Evolutionary conservation across 2,797 vertebrate genomes (phyloP), one percentile per base, ranked within the genome.

Genomic region (Tolypeutes matacus): DNA sequence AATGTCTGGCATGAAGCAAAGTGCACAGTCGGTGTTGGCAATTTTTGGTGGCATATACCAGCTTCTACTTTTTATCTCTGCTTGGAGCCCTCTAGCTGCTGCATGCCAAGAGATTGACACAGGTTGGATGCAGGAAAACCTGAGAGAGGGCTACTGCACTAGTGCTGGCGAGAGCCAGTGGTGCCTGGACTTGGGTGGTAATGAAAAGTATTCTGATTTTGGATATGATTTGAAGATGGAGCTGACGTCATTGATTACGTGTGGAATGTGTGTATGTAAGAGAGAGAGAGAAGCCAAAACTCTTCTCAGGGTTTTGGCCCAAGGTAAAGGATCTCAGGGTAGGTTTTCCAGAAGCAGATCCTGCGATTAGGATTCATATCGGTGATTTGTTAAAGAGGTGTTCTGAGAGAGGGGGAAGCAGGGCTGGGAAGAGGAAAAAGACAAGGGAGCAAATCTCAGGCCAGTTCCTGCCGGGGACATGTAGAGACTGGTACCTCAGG

Each of bases 401-500:
- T 21, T 56, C 56, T 21, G 17, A 21, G 56, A 56, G 56, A 56
- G 56, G 21, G 39, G 36, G 39, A 29, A 56, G 27, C 51, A 36
- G 20, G 3, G 34, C 20, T 70, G 18, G 7, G 15, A 25, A 15
- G 27, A 3, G 4, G 29, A 13, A 76, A 76, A 51, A 76, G 73
- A 7, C 29, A 36, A 62, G 23, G 39, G 2, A 3, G 34, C 18
- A 42, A 39, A 69, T 46, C 42, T 42, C 49, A 51, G 56, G 23
- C 27, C n/a, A 21, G 17, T 56, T 25, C 39, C 34, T 27, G 29
- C 10, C 29, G 36, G 10, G 56, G 49, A 46, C 34, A 42, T 46
- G 9, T 23, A 6, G 25, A 4, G 5, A 53, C 27, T 1, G 62
- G n/a, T 7, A 25, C 11, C 1, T 1, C 42, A 8, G n/a, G 58